phyloP scores from a whole-genome alignment of 2,797 vertebrate genomes.

The Catharus ustulatus region DNA sequence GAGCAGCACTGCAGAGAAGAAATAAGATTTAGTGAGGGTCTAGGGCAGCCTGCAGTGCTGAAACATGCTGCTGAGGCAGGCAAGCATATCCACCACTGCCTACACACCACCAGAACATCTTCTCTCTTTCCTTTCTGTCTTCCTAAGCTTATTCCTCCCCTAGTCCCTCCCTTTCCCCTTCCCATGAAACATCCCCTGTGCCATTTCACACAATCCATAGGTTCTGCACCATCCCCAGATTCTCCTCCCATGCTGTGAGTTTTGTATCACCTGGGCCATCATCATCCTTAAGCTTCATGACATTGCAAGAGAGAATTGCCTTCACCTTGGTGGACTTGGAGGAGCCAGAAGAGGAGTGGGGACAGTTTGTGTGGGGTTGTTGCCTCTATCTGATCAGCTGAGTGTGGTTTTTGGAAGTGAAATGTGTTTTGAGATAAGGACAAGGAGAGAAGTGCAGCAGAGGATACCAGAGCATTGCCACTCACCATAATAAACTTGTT shows the following conservation, averaged over 20 bases:
- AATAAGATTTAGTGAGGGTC: background rate
- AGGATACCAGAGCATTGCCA: background rate
- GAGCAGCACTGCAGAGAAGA: background rate
- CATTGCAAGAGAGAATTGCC: background rate
- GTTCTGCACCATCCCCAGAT: background rate
- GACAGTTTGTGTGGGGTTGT: background rate
- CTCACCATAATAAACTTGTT: background rate
- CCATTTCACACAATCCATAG: background rate
- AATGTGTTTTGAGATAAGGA: background rate
- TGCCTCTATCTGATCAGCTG: background rate
- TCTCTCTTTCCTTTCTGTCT: background rate
- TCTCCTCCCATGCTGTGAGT: background rate
- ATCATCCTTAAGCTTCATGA: background rate
- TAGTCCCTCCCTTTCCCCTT: background rate
- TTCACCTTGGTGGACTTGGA: background rate
- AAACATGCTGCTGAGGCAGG: background rate
- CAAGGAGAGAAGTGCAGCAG: background rate
- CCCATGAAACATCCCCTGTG: background rate
- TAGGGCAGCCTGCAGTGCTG: background rate
- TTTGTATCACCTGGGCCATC: background rate
- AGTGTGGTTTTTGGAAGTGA: background rate
- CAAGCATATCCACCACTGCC: background rate
- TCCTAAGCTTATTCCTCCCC: background rate
- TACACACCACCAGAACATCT: background rate
- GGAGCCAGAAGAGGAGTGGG: background rate